A percentile compares a stretch with the other conserved stretches of the same genome.
Evolutionary conservation across 2,888 invertebrate species (phyloP).

Genomic region (Napeogenes inachia): DNA sequence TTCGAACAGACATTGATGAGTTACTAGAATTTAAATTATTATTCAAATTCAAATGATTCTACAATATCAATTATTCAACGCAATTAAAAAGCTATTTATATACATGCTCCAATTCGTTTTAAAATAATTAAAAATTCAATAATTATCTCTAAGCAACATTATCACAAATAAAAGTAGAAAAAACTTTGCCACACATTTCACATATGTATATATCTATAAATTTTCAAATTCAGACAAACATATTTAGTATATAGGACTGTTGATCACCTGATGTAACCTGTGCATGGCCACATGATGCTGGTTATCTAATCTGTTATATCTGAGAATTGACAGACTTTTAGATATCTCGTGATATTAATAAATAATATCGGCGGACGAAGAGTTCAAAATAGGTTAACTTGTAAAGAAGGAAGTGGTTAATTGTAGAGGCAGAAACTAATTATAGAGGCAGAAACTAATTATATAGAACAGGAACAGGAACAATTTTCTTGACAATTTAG

Average conservation of each 20-base stretch:
- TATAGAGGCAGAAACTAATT: too few relatives aligned
- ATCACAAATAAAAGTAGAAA: too few relatives aligned
- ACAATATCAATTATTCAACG: too few relatives aligned
- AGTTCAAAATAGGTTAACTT: background rate
- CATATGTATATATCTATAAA: background rate
- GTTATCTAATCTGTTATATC: slow-evolving; percentile 31
- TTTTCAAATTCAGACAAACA: background rate
- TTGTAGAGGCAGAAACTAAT: background rate
- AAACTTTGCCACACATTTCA: background rate
- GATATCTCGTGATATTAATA: slow-evolving; percentile 2
- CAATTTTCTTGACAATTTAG: too few relatives aligned
- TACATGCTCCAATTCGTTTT: too few relatives aligned
- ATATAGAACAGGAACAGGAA: background rate
- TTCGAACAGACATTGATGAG: too few relatives aligned
- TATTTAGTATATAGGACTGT: slow-evolving; percentile 15
- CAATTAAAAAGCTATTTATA: too few relatives aligned
- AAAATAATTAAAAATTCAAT: too few relatives aligned
- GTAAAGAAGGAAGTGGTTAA: background rate
- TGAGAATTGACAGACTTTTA: slow-evolving; percentile 24
- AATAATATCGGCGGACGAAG: background rate
- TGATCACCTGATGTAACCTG: slow-evolving; percentile 29
- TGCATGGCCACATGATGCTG: slow-evolving; percentile 27
- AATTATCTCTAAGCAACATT: too few relatives aligned
- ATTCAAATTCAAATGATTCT: too few relatives aligned
- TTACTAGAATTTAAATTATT: too few relatives aligned